Evolutionary conservation across 1,140 invertebrate genomes (phyloP).

Genomic region (Archivesica marissinica): DNA sequence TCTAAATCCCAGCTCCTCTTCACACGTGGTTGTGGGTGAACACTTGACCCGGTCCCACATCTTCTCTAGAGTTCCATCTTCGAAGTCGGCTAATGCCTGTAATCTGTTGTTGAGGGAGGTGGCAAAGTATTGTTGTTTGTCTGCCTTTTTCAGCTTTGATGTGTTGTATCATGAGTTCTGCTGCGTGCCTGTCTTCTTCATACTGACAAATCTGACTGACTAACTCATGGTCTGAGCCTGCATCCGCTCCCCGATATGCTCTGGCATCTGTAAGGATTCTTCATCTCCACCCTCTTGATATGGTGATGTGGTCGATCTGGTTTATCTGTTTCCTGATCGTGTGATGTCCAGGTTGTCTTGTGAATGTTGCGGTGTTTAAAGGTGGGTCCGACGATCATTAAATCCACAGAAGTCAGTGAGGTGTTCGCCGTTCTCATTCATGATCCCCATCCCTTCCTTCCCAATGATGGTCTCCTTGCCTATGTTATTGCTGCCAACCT

Average conservation of each 20-base stretch:
- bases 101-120: not conserved
- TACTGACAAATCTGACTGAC: not conserved
- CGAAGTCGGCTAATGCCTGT: not conserved
- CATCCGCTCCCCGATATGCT: no score
- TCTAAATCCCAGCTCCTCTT: not conserved
- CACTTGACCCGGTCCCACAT: not conserved
- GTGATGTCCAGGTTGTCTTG: conserved; percentile 31
- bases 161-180: not conserved
- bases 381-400: conserved; percentile 56
- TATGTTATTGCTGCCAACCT: conserved; percentile 59
- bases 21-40: not conserved
- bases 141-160: not conserved
- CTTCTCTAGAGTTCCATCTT: not conserved
- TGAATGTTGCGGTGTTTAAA: conserved; percentile 39
- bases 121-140: not conserved
- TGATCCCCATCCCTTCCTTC: conserved; percentile 59
- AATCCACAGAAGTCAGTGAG: conserved; percentile 59
- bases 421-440: conserved; percentile 66
- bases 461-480: conserved; percentile 56
- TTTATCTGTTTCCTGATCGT: conserved; percentile 6
- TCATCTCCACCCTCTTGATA: not conserved
- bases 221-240: no score
- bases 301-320: conserved; percentile 44
- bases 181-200: not conserved
- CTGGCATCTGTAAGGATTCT: no score